Conservation (phyloP, 2,888 invertebrate species). For the Bombylius major region DNA sequence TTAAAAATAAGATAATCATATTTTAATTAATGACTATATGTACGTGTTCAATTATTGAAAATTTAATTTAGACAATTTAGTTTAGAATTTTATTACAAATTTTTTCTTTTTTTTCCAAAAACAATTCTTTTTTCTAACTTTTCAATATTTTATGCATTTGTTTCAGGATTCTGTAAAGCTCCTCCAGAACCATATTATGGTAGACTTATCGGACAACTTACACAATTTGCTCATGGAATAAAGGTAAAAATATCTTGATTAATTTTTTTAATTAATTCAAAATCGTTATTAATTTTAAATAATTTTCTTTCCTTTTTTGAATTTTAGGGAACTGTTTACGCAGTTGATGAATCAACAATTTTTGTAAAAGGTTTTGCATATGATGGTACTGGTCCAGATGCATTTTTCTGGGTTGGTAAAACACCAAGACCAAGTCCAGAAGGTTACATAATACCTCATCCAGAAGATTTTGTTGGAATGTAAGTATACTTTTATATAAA, state of each 20-base stretch:
- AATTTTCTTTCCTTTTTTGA: neutral
- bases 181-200: slow-evolving; percentile 61
- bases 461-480: slow-evolving; percentile 70
- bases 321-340: slow-evolving; percentile 60
- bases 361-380: slow-evolving; percentile 80
- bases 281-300: neutral
- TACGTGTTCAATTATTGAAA: no score
- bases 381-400: slow-evolving; percentile 78
- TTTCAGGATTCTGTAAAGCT: slow-evolving; percentile 13
- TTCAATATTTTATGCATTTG: neutral
- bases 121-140: no score
- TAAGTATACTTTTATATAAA: slow-evolving; percentile 35
- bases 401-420: slow-evolving; percentile 85
- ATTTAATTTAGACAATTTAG: no score
- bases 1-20: no score
- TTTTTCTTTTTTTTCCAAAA: no score
- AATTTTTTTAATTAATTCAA: neutral
- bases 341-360: slow-evolving; percentile 77
- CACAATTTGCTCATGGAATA: slow-evolving; percentile 65
- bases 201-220: slow-evolving; percentile 57
- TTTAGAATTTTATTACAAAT: no score
- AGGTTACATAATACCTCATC: slow-evolving; percentile 75
- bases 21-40: no score
- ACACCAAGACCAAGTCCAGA: slow-evolving; percentile 66
- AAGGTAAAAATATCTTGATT: slow-evolving; percentile 25